A percentile compares a stretch with the other conserved stretches of the same genome.
Conservation (phyloP, 1,140 invertebrate genomes). For the Nymphalis io region DNA sequence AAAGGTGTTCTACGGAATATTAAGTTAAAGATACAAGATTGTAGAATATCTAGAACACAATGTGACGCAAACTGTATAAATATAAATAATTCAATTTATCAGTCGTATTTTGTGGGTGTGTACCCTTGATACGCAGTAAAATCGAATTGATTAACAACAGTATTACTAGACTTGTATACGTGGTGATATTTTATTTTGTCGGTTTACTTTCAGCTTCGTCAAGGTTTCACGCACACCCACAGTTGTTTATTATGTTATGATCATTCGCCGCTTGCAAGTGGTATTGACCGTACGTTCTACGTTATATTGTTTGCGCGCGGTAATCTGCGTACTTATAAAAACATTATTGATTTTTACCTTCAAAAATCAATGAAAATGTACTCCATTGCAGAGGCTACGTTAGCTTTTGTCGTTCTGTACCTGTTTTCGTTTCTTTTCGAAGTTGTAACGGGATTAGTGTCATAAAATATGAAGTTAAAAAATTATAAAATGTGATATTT, state of each 20-base stretch:
- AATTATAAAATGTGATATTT: slow-evolving; percentile 46
- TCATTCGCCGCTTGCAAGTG: slow-evolving; percentile 57
- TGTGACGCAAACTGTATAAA: slow-evolving; percentile 31
- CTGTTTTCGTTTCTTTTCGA: slow-evolving; percentile 74
- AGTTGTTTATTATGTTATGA: slow-evolving; percentile 48
- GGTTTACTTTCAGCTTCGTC: slow-evolving; percentile 43
- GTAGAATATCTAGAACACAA: slow-evolving; percentile 17
- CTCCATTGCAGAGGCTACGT: slow-evolving; percentile 71
- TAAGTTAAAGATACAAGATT: neutral
- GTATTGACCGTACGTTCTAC: slow-evolving; percentile 57
- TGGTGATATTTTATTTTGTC: slow-evolving; percentile 42
- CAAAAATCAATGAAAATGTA: slow-evolving; percentile 68
- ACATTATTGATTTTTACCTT: slow-evolving; percentile 39
- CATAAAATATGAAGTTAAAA: slow-evolving; percentile 46
- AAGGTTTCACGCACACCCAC: slow-evolving; percentile 54
- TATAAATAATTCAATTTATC: slow-evolving; percentile 45
- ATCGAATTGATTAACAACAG: slow-evolving; percentile 27
- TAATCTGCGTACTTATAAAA: neutral
- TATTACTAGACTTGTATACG: slow-evolving; percentile 9
- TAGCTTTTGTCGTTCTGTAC: slow-evolving; percentile 72
- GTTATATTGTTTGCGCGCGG: slow-evolving; percentile 41
- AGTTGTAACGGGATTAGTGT: slow-evolving; percentile 70
- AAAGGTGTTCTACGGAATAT: too few relatives aligned
- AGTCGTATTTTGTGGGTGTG: slow-evolving; percentile 46
- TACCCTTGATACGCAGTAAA: slow-evolving; percentile 36